A percentile compares a stretch with the other conserved stretches of the same genome.
Evolutionary conservation across 2,797 vertebrate genomes (phyloP).

Genomic region (Anguilla pacifica): DNA sequence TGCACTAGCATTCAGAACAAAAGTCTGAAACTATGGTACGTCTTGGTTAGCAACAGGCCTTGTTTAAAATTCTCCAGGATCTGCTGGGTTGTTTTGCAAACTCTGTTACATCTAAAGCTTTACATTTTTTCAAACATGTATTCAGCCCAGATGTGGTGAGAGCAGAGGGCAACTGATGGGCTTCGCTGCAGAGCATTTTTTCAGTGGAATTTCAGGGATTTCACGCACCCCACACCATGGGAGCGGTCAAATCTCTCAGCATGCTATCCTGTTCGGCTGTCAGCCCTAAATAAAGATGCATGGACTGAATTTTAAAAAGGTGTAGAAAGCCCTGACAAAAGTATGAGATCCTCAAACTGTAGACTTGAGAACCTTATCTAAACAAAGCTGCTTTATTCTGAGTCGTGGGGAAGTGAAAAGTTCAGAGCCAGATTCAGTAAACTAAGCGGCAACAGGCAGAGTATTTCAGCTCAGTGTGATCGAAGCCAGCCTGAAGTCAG

Average conservation of each 20-base stretch:
- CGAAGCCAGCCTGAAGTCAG: not conserved
- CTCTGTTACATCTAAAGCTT: not conserved
- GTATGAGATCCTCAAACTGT: too few relatives aligned
- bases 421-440: not conserved
- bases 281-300: not conserved
- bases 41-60: not conserved
- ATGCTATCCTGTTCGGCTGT: not conserved
- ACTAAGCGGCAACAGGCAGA: too few relatives aligned
- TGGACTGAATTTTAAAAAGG: not conserved
- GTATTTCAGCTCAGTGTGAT: not conserved
- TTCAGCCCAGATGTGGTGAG: not conserved
- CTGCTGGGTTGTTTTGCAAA: not conserved
- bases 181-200: not conserved
- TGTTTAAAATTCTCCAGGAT: not conserved
- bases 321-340: not conserved
- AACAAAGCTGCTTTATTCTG: not conserved
- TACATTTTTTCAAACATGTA: not conserved
- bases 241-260: not conserved
- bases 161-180: not conserved
- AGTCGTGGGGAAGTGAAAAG: not conserved
- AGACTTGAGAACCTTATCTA: too few relatives aligned
- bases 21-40: not conserved
- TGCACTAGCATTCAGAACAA: not conserved
- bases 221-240: not conserved
- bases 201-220: not conserved